A percentile compares a stretch with the other conserved stretches of the same genome.
Evolutionary conservation across 1,140 invertebrate genomes (phyloP).

Genomic region (Saxidomus purpurata): DNA sequence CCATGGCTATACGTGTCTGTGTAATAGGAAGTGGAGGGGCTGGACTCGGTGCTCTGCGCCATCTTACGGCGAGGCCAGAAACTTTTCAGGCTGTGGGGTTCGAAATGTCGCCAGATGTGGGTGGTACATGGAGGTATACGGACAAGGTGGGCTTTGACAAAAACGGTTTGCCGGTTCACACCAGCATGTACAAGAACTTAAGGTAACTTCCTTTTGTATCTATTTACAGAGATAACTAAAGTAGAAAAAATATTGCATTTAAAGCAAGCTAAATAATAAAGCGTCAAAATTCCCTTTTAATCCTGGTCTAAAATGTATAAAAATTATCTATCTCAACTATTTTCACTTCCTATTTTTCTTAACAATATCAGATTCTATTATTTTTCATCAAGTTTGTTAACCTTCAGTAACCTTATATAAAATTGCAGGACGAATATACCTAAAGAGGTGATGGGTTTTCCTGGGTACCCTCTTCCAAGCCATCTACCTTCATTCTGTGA

Average conservation of each 20-base stretch:
- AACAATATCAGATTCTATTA: too few relatives aligned
- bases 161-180: slow-evolving; percentile 93
- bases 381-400: too few relatives aligned
- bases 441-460: slow-evolving; percentile 96
- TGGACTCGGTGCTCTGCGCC: slow-evolving; percentile 78
- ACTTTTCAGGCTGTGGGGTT: slow-evolving; percentile 88
- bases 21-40: slow-evolving; percentile 80
- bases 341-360: too few relatives aligned
- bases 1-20: slow-evolving; percentile 72
- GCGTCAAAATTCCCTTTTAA: too few relatives aligned
- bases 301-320: too few relatives aligned
- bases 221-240: too few relatives aligned
- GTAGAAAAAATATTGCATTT: too few relatives aligned
- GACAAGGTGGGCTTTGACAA: slow-evolving; percentile 89
- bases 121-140: slow-evolving; percentile 92
- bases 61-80: slow-evolving; percentile 68
- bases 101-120: slow-evolving; percentile 91
- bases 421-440: slow-evolving; percentile 94
- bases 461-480: slow-evolving; percentile 91
- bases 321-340: too few relatives aligned
- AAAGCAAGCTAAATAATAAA: too few relatives aligned
- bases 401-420: too few relatives aligned
- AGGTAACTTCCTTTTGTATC: too few relatives aligned
- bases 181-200: slow-evolving; percentile 94
- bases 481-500: slow-evolving; percentile 91